Evolutionary conservation across 1,140 invertebrate genomes (phyloP), one percentile per base, ranked within the genome.

Genomic region (Gonatopus flavifemur): DNA sequence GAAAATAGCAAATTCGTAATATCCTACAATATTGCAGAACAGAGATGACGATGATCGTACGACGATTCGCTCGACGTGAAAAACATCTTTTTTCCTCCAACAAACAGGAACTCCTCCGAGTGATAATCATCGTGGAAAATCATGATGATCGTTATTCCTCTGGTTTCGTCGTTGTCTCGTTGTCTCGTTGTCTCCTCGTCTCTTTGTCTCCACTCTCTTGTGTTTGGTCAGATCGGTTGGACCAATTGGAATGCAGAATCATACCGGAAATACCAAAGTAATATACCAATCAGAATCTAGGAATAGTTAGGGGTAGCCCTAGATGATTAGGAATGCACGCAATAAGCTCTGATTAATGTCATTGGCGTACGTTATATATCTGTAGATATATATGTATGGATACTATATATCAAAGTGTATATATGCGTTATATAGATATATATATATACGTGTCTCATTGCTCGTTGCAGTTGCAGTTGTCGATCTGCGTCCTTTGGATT

Each of bases 281-380:
- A 78, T 78, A 74, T 70, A 73, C 76, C 74, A 78, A 77, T 77
- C 73, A 75, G 76, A 76, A 70, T 73, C 72, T 75, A 68, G 72
- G 76, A 76, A 78, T 75, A 71, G 74, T 75, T 75, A 70, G 72
- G 68, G 72, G n/a, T n/a, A n/a, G 69, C 64, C 69, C 74, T 69
- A 71, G 71, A 76, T 77, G 74, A 78, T 78, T 77, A 78, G 76
- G 74, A 78, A 77, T 78, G 76, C 74, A 76, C 74, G 76, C 76
- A 78, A 78, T 78, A 78, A 78, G 74, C 76, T 76, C 76, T 78
- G 76, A 78, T 78, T 78, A 78, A 78, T 78, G 74, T 77, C 74
- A 78, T 76, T 72, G 74, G 72, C 72, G 69, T 72, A 66, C 69
- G 67, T 63, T 59, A 52, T 62, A 57, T 63, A 55, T 57, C 52